Evolutionary conservation across 1,140 invertebrate species (phyloP), one percentile per base, ranked within the genome.

Genomic region (Danaus melanippus): DNA sequence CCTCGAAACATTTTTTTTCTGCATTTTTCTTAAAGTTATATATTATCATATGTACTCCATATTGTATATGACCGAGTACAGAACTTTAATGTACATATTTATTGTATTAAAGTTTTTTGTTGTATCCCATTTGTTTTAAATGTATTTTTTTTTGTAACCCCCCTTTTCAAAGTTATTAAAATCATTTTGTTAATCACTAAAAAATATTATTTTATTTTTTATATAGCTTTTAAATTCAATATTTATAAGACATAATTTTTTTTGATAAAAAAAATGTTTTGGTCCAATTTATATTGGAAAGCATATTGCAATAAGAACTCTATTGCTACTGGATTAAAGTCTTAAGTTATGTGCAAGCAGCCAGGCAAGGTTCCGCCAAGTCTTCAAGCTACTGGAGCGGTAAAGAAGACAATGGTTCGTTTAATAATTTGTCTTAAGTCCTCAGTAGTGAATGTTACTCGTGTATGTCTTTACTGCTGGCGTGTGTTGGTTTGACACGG

Each of bases 361-460:
- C 83, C 47, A 79, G 79, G 68, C 80, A 86, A 68, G 82, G 82
- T 72, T 86, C 80, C 2, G 74, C 77, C 9, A 86, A 86, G 55
- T 82, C 82, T 1, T 81, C 82, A 3, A 77, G 74, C 39, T 86
- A 86, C 64, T 86, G 82, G 82, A 86, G 77, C 68, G 79, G 79
- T 51, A 86, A 86, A 72, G 82, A 86, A 81, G 82, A 84, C 50
- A 86, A 81, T 49, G 82, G 82, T 86, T 81, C 79, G 82, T 86
- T 74, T 2, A 32, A 46, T 39, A 56, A 51, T 68, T 60, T 67
- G 64, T 69, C 50, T 67, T 60, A 58, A 55, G 70, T 71, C 63
- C 65, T 66, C 53, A 78, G 71, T 71, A 77, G 77, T 80, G 71
- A 79, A 75, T 79, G 76, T 80, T 77, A 80, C 71, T 79, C 21